Evolutionary conservation across 2,113 vertebrate species (phyloP).

Genomic region (Ramphastos sulfuratus): DNA sequence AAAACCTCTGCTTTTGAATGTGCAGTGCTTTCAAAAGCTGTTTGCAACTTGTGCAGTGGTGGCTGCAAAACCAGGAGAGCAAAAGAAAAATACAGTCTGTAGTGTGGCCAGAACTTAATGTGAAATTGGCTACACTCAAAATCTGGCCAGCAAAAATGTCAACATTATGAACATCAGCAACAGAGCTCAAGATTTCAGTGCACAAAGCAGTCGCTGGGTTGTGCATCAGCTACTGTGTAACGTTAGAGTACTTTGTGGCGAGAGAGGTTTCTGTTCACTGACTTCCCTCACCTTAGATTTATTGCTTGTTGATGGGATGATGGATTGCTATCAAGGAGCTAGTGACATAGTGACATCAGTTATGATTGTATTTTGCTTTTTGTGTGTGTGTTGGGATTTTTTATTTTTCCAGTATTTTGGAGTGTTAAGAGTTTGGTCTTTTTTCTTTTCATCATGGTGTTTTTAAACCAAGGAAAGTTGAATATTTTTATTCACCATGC

Average conservation of each 20-base stretch:
- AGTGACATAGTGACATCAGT: background rate
- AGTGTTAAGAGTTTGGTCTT: background rate
- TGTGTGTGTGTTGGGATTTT: background rate
- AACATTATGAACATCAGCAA: background rate
- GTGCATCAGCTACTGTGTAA: background rate
- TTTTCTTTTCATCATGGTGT: background rate
- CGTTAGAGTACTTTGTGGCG: background rate
- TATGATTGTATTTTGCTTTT: background rate
- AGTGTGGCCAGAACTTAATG: fast-evolving
- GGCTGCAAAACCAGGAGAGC: background rate
- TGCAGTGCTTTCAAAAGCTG: background rate
- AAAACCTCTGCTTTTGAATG: background rate
- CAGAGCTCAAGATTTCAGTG: background rate
- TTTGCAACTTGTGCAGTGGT: background rate
- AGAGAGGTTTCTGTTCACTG: background rate
- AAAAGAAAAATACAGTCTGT: background rate
- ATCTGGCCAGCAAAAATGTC: background rate
- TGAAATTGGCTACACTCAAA: background rate
- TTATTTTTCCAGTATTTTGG: background rate
- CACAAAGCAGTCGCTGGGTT: background rate
- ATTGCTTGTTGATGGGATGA: background rate
- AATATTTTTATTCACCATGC: background rate
- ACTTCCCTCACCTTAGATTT: background rate
- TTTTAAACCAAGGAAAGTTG: background rate
- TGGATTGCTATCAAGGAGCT: background rate